Evolutionary conservation across 2,113 vertebrate species (phyloP).

Genomic region (Erythrolamprus reginae): DNA sequence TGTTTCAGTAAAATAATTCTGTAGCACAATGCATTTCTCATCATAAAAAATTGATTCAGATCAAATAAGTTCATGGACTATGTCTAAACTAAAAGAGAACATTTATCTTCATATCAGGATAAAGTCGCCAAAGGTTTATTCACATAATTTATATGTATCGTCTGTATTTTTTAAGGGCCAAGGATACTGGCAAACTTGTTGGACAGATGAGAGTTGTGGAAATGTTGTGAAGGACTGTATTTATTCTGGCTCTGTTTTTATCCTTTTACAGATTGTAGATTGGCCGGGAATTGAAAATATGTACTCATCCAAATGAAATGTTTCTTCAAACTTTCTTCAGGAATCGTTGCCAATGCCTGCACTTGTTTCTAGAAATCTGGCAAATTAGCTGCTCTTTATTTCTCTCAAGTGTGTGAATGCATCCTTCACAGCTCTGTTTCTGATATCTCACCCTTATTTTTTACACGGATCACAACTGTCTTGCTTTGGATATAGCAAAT

Average conservation of each 20-base stretch:
- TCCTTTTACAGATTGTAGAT: conserved; percentile 1
- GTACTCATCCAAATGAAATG: conserved; percentile 18
- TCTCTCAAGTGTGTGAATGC: neutral
- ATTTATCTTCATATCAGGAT: conserved; percentile 8
- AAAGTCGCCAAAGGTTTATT: conserved; percentile 11
- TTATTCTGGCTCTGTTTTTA: conserved; percentile 20
- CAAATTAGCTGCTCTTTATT: neutral
- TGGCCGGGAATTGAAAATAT: conserved; percentile 24
- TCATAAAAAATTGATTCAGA: neutral
- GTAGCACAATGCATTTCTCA: neutral
- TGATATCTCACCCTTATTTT: neutral
- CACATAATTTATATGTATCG: neutral
- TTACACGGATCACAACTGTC: neutral
- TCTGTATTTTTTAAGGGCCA: conserved; percentile 26
- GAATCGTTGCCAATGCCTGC: neutral
- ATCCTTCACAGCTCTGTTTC: conserved; percentile 9
- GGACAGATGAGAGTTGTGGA: conserved; percentile 19
- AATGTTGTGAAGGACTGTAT: conserved; percentile 14
- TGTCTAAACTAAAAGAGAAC: neutral
- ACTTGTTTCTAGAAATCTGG: conserved; percentile 17
- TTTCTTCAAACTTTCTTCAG: conserved; percentile 9
- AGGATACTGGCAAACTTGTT: neutral
- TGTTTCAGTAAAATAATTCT: neutral
- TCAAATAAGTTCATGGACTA: neutral
- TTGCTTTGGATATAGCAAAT: neutral